Percentiles rank a stretch among this genome's conserved stretches.
Conservation (phyloP, 2,113 vertebrate species). For the Porphyrio hochstetteri region DNA sequence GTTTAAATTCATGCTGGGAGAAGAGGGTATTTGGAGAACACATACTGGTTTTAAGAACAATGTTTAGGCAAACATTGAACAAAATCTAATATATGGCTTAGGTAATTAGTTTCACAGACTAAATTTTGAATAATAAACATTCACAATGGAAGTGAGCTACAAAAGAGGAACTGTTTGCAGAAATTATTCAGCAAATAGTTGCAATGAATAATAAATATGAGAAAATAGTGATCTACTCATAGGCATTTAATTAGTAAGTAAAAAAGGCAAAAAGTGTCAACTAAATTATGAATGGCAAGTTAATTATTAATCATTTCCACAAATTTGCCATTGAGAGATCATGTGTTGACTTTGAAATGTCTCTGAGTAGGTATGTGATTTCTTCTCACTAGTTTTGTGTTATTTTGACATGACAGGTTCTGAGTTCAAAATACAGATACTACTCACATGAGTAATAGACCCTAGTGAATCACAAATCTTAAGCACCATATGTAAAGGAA, state of each 20-base stretch:
- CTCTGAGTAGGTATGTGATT: not conserved
- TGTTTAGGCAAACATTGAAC: not conserved
- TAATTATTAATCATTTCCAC: constrained; percentile 42
- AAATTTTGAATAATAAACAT: constrained; percentile 40
- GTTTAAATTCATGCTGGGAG: not conserved
- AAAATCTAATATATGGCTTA: not conserved
- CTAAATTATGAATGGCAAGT: constrained; percentile 44
- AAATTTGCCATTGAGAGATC: not conserved
- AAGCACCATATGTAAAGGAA: not conserved
- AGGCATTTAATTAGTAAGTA: constrained; percentile 16
- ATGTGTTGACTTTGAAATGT: constrained; percentile 7
- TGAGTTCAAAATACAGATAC: not conserved
- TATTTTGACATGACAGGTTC: not conserved
- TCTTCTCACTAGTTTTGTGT: not conserved
- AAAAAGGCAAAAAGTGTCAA: constrained; percentile 21
- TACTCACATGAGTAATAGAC: not conserved
- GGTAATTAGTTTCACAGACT: constrained; percentile 7
- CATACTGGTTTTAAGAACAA: not conserved
- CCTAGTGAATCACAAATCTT: not conserved
- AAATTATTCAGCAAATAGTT: constrained; percentile 48
- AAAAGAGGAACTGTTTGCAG: constrained; percentile 25
- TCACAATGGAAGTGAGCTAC: constrained; percentile 8
- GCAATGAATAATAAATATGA: constrained; percentile 60
- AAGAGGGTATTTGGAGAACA: not conserved
- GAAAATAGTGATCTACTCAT: constrained; percentile 13